Percentiles rank a stretch among this genome's conserved stretches.
phyloP scores from a whole-genome alignment of 2,888 invertebrate species.

The Beris morrisii region DNA sequence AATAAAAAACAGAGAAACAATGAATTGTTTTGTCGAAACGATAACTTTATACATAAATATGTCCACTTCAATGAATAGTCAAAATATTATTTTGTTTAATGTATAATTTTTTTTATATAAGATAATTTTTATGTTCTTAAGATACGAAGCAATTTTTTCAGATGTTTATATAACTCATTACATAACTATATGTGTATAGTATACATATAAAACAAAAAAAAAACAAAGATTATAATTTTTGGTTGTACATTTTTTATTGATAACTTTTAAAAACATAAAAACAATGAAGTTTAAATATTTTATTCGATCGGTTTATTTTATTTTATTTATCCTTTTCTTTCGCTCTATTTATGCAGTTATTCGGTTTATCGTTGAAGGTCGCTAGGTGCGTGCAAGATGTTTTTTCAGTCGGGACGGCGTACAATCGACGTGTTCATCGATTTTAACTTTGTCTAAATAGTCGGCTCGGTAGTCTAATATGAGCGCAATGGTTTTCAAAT shows the following conservation, averaged over 20 bases:
- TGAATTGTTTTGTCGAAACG: background rate
- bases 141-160: conserved; percentile 14
- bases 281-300: conserved; percentile 10
- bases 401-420: too few species aligned
- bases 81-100: conserved; percentile 25
- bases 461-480: too few species aligned
- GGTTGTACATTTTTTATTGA: conserved; percentile 30
- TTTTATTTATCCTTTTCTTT: conserved; percentile 9
- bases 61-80: conserved; percentile 24
- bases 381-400: too few species aligned
- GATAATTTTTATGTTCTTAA: conserved; percentile 23
- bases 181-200: conserved; percentile 19
- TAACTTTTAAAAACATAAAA: conserved; percentile 17
- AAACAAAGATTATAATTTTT: conserved; percentile 14
- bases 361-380: background rate
- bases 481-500: too few species aligned
- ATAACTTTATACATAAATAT: background rate
- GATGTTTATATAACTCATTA: conserved; percentile 9
- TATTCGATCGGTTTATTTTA: conserved; percentile 9
- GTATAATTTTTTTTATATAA: conserved; percentile 17
- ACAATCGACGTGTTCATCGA: too few species aligned
- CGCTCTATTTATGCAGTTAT: conserved; percentile 7
- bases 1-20: too few species aligned
- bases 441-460: too few species aligned
- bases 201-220: background rate